phyloP scores from a whole-genome alignment of 1,140 invertebrate genomes.

The Magallana angulata region DNA sequence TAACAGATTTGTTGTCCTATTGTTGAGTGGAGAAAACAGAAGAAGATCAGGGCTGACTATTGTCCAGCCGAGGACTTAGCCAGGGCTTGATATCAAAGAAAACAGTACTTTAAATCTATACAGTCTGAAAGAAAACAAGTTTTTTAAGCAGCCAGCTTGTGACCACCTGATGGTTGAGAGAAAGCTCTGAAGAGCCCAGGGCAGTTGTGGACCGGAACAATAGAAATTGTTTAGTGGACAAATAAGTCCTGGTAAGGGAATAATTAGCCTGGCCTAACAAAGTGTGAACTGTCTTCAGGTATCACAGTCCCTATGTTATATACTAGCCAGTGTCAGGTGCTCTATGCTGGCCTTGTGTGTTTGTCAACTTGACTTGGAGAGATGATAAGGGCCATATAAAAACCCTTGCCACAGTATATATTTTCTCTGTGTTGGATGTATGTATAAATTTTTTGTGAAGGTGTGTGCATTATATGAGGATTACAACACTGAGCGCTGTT shows the following conservation, averaged over 20 bases:
- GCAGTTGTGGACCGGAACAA: slow-evolving; percentile 21
- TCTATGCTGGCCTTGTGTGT: neutral
- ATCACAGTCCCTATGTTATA: neutral
- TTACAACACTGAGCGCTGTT: neutral
- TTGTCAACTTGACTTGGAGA: slow-evolving; percentile 18
- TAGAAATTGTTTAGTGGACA: slow-evolving; percentile 9
- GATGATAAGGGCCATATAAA: neutral
- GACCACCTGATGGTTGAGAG: slow-evolving; percentile 19
- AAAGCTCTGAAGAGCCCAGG: neutral
- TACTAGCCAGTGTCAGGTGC: neutral
- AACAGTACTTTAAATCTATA: slow-evolving; percentile 27
- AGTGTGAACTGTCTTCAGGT: slow-evolving; percentile 27
- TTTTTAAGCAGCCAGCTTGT: slow-evolving; percentile 19
- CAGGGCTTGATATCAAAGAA: slow-evolving; percentile 16
- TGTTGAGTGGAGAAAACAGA: neutral
- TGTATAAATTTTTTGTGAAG: neutral
- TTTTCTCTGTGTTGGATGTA: neutral
- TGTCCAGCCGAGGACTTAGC: neutral
- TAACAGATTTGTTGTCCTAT: slow-evolving; percentile 19
- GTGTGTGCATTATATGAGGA: neutral
- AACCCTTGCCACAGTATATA: neutral
- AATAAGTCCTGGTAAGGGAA: slow-evolving; percentile 10
- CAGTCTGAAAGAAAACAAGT: neutral
- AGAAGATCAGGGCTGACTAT: neutral
- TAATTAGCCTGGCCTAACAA: slow-evolving; percentile 23